A percentile compares a stretch with the other conserved stretches of the same genome.
Conservation (phyloP, 2,888 invertebrate genomes). For the Lepas anatifera region DNA sequence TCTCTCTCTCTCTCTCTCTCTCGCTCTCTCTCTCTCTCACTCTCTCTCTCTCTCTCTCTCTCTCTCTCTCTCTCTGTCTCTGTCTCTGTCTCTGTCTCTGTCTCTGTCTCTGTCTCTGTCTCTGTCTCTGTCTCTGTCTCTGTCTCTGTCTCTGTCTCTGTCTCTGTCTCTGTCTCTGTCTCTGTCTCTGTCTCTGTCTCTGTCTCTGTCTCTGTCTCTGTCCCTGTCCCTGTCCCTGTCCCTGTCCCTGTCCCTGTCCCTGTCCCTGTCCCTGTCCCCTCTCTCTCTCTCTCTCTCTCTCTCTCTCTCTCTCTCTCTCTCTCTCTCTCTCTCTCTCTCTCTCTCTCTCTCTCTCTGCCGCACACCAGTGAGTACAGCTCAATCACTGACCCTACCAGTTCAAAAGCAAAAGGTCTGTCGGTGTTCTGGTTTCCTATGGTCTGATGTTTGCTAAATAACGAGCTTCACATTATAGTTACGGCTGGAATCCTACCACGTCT, state of each 20-base stretch:
- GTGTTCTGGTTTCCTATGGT: no score
- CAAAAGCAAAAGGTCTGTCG: no score
- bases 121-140: not conserved
- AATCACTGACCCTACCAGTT: no score
- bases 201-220: not conserved
- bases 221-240: not conserved
- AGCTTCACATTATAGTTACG: no score
- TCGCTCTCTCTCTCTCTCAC: not conserved
- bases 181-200: slow-evolving; percentile 4
- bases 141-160: not conserved
- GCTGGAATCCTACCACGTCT: no score
- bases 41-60: not conserved
- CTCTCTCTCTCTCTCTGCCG: not conserved
- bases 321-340: not conserved
- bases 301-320: not conserved
- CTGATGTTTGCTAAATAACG: no score
- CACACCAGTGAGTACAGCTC: no score
- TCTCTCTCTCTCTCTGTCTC: not conserved
- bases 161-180: not conserved
- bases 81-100: not conserved
- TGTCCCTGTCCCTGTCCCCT: slow-evolving; percentile 7
- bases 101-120: not conserved
- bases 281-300: slow-evolving; percentile 16
- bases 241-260: not conserved
- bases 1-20: not conserved